These are phyloP conservation scores for Arbacia lixula DNA, from an alignment of 53 echinoderm and acorn worm genomes.

Conservation along the genomic window DNA sequence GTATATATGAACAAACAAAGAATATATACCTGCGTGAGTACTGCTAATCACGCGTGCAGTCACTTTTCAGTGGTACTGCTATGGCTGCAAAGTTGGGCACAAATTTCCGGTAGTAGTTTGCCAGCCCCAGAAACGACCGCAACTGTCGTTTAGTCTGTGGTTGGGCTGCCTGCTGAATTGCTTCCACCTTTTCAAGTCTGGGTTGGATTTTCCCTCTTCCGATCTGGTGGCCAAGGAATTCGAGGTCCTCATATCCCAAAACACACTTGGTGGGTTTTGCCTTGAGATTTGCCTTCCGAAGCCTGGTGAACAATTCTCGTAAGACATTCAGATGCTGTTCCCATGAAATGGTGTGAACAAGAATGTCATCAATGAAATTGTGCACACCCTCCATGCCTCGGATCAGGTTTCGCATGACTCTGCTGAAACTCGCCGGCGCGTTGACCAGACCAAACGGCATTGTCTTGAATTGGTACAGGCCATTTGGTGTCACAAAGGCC, in stretches of 20 bases:
- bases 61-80: slow-evolving; percentile 48
- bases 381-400: slow-evolving; percentile 32
- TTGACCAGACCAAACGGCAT: slow-evolving; percentile 63
- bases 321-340: slow-evolving; percentile 59
- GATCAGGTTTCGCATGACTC: slow-evolving; percentile 44
- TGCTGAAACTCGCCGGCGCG: slow-evolving; percentile 55
- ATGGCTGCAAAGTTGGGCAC: slow-evolving; percentile 63
- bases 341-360: slow-evolving; percentile 62
- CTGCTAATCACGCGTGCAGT: too few species aligned
- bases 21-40: too few species aligned
- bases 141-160: slow-evolving; percentile 65
- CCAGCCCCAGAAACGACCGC: slow-evolving; percentile 47
- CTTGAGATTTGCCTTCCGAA: slow-evolving; percentile 43
- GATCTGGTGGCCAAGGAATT: slow-evolving; percentile 67
- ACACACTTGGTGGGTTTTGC: slow-evolving; percentile 65
- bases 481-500: slow-evolving; percentile 41
- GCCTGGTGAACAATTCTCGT: slow-evolving; percentile 46
- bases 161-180: slow-evolving; percentile 23
- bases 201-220: slow-evolving; percentile 54
- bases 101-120: slow-evolving; percentile 51
- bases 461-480: slow-evolving; percentile 44
- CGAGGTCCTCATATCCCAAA: slow-evolving; percentile 56
- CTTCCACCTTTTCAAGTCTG: slow-evolving; percentile 55
- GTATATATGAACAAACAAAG: too few species aligned
- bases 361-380: slow-evolving; percentile 56